Base-by-base conservation (phyloP, 2,113 vertebrate species). In the Zosterops pallidus region DNA sequence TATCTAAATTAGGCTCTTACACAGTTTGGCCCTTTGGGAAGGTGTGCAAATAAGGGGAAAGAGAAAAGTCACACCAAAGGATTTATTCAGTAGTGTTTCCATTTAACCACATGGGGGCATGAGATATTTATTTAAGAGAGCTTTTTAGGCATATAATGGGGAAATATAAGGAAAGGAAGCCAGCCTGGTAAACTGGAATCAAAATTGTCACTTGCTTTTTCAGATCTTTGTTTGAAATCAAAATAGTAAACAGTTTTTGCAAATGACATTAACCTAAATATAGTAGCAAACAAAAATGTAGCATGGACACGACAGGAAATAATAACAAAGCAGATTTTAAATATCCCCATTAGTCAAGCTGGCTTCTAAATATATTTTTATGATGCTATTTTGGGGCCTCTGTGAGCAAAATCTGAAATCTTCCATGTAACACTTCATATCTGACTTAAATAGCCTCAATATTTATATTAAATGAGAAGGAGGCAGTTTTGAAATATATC, bases 21-120 rank as follows among this genome's bases (percentile, higher is more conserved):
- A 2, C 44, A 55, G 6, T 39, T 62, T 57, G 28, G 14, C 50
- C 49, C 14, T 77, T 70, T 63, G 50, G 14, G 35, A 26, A 26
- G 6, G 3, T 44, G 31, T 31, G 42, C 28, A 74, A 77, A 59
- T 41, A n/a, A 41, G 88, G 41, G 55, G 12, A 46, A 59, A 29
- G n/a, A 31, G 23, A 67, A 81, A 84, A 71, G 13, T 35, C 74
- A 14, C 2, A 19, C 33, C 9, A 3, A 60, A 62, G 56, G 25
- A 55, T 83, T 65, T 95, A 42, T 88, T 65, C 72, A 26, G 90
- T 90, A 96, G 16, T 44, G 5, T 68, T 94, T 96, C 69, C 28
- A 19, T 90, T 85, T 76, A 44, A 89, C 98, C 98, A 98, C 98
- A 69, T 1, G 98, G 68, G 94, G 98, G 98, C 98, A 96, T 89